Conservation (phyloP, 2,113 vertebrate species). For the cat (Felis catus) region F.catus_Fca126_mat1.0 CM031426.1:52444501-52445000, state of each 20-base stretch:
- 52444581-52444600: neutral
- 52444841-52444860: neutral
- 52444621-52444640: neutral
- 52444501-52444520: neutral
- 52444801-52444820: neutral
- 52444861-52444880: slow-evolving; percentile 52
- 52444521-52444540: slow-evolving; percentile 56
- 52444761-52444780: neutral
- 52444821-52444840: neutral
- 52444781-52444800: neutral
- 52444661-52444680: neutral
- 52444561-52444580: neutral
- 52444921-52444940: slow-evolving; percentile 21
- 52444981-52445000: neutral
- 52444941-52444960: slow-evolving; percentile 50
- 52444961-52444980: neutral
- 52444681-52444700: neutral
- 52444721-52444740: slow-evolving; percentile 41
- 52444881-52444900: slow-evolving; percentile 20
- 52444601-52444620: neutral
- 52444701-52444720: neutral
- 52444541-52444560: neutral
- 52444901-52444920: slow-evolving; percentile 22
- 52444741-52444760: neutral
- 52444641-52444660: neutral